phyloP scores from a whole-genome alignment of 2,888 invertebrate genomes.

The Tenthredo notha region DNA sequence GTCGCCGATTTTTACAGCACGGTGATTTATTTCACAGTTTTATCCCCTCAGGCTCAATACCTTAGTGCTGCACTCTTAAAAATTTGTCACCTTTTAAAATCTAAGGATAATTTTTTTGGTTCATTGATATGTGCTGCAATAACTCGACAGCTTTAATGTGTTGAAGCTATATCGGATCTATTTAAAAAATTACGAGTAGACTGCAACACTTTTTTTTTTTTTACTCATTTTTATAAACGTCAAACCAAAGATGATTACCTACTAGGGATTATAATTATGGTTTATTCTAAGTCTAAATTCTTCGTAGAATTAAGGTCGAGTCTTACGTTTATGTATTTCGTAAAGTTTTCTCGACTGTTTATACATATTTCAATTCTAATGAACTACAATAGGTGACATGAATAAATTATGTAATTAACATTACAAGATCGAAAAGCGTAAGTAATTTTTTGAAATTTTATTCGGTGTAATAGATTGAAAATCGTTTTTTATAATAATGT shows the following conservation, averaged over 20 bases:
- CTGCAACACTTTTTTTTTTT: no score
- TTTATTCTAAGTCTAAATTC: not conserved
- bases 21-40: not conserved
- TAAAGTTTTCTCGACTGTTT: not conserved
- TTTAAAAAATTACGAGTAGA: no score
- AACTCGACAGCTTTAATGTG: no score
- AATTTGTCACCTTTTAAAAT: not conserved
- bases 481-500: not conserved
- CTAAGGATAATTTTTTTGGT: not conserved
- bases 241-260: no score
- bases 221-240: no score
- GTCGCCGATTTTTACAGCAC: not conserved
- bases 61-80: not conserved
- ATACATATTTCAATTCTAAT: not conserved
- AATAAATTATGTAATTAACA: no score
- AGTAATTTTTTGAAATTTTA: not conserved
- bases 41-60: not conserved
- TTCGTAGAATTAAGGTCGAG: not conserved
- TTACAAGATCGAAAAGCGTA: not conserved
- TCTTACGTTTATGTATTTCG: not conserved
- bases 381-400: no score
- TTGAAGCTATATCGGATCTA: no score
- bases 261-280: not conserved
- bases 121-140: no score
- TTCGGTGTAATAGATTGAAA: not conserved